phyloP scores from a whole-genome alignment of 2,113 vertebrate species.

The Apaloderma vittatum region DNA sequence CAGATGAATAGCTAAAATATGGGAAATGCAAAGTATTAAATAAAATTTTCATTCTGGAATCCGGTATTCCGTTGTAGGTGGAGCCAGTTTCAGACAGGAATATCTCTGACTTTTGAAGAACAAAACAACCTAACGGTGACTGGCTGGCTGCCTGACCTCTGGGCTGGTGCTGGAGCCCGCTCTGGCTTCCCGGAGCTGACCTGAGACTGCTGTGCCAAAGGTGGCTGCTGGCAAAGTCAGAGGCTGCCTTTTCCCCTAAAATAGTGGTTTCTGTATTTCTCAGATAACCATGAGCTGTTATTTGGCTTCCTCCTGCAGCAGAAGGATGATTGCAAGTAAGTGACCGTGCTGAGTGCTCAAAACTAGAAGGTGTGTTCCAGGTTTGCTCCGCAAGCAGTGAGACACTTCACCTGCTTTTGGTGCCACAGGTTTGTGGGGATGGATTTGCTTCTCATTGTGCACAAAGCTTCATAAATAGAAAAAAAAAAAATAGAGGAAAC shows the following conservation, averaged over 20 bases:
- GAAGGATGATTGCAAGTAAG: rapidly evolving
- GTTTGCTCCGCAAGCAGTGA: rapidly evolving
- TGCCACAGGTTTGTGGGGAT: rapidly evolving
- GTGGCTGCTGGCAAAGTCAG: background rate
- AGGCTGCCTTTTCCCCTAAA: background rate
- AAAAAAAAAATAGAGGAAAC: background rate
- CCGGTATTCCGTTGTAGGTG: rapidly evolving
- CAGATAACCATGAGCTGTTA: rapidly evolving
- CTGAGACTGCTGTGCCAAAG: background rate
- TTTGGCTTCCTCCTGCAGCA: background rate
- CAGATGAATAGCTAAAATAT: background rate
- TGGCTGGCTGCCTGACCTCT: background rate
- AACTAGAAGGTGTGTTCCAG: rapidly evolving
- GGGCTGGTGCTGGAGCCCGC: rapidly evolving
- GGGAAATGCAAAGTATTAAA: background rate
- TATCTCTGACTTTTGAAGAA: background rate
- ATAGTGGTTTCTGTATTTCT: rapidly evolving
- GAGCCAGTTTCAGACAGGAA: background rate
- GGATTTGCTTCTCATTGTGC: background rate
- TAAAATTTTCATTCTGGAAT: background rate
- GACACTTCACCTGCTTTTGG: rapidly evolving
- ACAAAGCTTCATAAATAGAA: rapidly evolving
- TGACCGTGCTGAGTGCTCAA: rapidly evolving
- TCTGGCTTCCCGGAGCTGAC: background rate
- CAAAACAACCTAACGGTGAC: background rate